phyloP scores from a whole-genome alignment of 2,888 invertebrate species.

The Argyra leucocephala region DNA sequence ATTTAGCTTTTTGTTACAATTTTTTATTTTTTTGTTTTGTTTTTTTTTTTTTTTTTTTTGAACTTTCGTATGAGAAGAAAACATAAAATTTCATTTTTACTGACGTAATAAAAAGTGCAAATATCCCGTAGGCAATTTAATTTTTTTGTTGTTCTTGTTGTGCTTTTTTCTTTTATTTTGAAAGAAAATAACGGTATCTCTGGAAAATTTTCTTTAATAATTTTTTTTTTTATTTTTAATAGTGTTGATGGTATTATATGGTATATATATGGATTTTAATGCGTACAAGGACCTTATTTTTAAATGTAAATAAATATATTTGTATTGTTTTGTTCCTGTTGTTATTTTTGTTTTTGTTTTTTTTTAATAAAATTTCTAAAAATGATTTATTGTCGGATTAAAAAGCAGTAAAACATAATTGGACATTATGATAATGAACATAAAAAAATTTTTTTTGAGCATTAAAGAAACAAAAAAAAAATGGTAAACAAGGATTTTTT shows the following conservation, averaged over 20 bases:
- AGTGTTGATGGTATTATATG: neutral
- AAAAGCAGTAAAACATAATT: neutral
- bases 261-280: neutral
- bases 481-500: too few relatives aligned
- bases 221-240: neutral
- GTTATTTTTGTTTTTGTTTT: neutral
- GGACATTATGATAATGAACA: conserved; percentile 6
- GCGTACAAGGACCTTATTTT: neutral
- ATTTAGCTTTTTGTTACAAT: neutral
- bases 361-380: neutral
- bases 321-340: neutral
- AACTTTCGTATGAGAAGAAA: conserved; percentile 16
- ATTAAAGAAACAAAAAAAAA: too few relatives aligned
- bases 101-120: conserved; percentile 14
- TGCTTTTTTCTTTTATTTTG: too few relatives aligned
- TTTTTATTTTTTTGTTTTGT: neutral
- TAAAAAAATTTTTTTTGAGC: neutral
- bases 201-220: neutral
- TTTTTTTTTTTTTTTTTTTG: neutral
- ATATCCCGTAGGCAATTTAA: conserved; percentile 15
- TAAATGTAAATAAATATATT: too few relatives aligned
- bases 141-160: too few relatives aligned
- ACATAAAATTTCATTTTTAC: neutral
- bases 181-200: neutral
- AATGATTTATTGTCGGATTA: neutral